Conservation (phyloP, 2,888 invertebrate species). For the Diaphora mendica region DNA sequence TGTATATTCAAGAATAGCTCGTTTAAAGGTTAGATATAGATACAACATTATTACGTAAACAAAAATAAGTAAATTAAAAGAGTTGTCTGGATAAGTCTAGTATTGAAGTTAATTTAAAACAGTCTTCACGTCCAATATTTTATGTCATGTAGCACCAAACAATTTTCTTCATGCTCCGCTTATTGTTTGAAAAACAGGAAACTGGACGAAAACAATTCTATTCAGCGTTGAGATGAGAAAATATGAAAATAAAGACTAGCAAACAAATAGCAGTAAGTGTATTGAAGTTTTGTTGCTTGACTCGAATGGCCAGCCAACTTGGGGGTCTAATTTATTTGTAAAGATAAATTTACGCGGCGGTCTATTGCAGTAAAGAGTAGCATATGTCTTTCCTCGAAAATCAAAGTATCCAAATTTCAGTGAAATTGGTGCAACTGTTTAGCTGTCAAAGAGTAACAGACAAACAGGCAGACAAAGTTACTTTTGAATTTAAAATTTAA, state of each 20-base stretch:
- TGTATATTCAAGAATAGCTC: too few species aligned
- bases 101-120: conserved; percentile 1
- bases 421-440: too few species aligned
- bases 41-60: too few species aligned
- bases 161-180: conserved; percentile 54
- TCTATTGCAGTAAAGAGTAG: too few species aligned
- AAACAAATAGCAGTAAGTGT: conserved; percentile 65
- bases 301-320: conserved; percentile 64
- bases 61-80: not conserved
- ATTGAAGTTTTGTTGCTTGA: conserved; percentile 57
- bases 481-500: too few species aligned
- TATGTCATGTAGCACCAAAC: conserved; percentile 31
- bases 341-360: not conserved
- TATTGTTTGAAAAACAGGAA: conserved; percentile 59
- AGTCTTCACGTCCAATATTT: conserved; percentile 28
- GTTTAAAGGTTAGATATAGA: too few species aligned
- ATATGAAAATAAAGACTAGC: conserved; percentile 48
- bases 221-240: conserved; percentile 57
- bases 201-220: conserved; percentile 64
- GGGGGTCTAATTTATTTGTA: conserved; percentile 57
- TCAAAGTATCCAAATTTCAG: too few species aligned
- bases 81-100: not conserved
- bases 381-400: too few species aligned
- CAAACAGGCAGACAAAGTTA: too few species aligned
- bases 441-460: too few species aligned